phyloP scores from a whole-genome alignment of 2,113 vertebrate genomes.

The Tursiops truncatus region DNA sequence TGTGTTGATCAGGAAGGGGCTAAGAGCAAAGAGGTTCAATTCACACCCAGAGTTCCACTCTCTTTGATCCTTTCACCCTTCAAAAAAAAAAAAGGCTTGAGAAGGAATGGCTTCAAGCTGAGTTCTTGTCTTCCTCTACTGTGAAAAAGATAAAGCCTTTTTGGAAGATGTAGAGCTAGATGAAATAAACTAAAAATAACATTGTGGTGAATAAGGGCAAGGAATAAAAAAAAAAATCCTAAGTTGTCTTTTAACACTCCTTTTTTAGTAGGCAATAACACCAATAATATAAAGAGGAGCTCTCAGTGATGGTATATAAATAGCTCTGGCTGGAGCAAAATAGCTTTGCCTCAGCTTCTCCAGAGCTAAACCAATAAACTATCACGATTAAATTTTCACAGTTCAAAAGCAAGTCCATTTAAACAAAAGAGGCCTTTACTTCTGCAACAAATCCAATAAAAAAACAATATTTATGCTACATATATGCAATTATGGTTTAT shows the following conservation, averaged over 20 bases:
- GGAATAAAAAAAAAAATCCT: conserved; percentile 54
- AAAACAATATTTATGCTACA: conserved; percentile 78
- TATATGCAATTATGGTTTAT: conserved; percentile 73
- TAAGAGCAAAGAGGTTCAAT: conserved; percentile 53
- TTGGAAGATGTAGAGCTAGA: conserved; percentile 64
- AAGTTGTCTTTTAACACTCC: conserved; percentile 80
- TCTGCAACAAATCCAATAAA: conserved; percentile 81
- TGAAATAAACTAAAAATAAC: conserved; percentile 82
- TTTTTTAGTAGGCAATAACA: conserved; percentile 79
- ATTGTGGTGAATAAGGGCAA: conserved; percentile 66
- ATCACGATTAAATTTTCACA: conserved; percentile 80
- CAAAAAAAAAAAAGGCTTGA: conserved; percentile 42
- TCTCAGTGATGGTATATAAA: conserved; percentile 86
- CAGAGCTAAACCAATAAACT: conserved; percentile 83
- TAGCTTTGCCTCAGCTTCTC: conserved; percentile 82
- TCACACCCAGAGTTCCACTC: conserved; percentile 43
- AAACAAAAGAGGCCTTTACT: conserved; percentile 80
- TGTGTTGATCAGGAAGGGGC: conserved; percentile 2
- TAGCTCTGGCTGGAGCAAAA: conserved; percentile 83
- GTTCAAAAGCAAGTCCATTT: conserved; percentile 83
- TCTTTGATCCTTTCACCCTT: conserved; percentile 65
- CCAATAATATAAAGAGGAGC: conserved; percentile 83
- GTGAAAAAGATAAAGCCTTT: conserved; percentile 66
- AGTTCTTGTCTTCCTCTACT: conserved; percentile 66
- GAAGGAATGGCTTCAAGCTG: conserved; percentile 67